Percentiles rank a stretch among this genome's conserved stretches.
Evolutionary conservation across 2,113 vertebrate species (phyloP).

Genomic region (Lathamus discolor): DNA sequence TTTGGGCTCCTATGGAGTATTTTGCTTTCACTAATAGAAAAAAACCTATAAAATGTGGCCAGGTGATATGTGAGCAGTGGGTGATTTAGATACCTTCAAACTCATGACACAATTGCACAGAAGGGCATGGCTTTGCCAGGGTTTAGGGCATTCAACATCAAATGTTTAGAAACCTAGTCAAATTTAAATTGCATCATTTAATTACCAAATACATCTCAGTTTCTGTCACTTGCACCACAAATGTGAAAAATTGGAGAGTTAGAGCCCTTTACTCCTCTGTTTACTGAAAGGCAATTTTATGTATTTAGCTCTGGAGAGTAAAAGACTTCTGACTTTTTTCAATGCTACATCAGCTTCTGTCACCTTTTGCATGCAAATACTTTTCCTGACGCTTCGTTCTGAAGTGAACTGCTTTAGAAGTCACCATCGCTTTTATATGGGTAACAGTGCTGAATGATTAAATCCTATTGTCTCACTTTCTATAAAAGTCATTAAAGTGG

Average conservation of each 20-base stretch:
- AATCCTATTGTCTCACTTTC: constrained; percentile 20
- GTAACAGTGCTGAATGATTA: constrained; percentile 13
- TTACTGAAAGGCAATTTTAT: not conserved
- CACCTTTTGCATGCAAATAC: not conserved
- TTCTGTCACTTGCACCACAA: not conserved
- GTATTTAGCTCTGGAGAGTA: not conserved
- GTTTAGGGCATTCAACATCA: constrained; percentile 2
- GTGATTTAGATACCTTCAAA: not conserved
- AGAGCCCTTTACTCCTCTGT: not conserved
- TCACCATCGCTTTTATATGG: not conserved
- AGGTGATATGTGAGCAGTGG: not conserved
- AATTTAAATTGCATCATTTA: constrained; percentile 3
- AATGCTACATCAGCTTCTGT: not conserved
- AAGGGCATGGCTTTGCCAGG: not conserved
- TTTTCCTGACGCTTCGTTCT: not conserved
- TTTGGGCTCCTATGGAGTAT: not conserved
- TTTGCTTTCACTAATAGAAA: not conserved
- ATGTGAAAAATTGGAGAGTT: not conserved
- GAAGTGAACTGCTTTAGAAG: not conserved
- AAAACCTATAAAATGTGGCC: not conserved
- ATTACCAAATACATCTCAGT: not conserved
- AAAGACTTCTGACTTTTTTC: not conserved
- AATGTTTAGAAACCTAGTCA: not conserved
- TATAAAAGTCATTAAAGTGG: constrained; percentile 31
- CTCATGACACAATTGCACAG: not conserved